Percentiles rank a stretch among this genome's conserved stretches.
These are phyloP conservation scores for Tenebrosternarchus preto DNA, from an alignment of 2,113 vertebrate species.

Conservation along the genomic window DNA sequence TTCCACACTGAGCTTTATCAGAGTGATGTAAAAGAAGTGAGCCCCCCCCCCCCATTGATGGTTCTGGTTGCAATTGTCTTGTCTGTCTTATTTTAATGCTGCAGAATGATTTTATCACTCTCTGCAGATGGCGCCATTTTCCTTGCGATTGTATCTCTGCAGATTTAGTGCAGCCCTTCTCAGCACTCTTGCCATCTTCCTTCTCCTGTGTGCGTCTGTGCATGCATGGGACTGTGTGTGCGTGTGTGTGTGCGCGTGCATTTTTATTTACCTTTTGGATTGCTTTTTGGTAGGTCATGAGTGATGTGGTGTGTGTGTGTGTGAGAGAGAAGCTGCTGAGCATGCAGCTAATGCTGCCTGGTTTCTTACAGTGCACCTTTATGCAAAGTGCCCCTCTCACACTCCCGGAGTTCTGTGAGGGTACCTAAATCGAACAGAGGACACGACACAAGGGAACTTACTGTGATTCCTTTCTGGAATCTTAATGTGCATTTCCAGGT, in stretches of 20 bases:
- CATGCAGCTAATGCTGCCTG: conserved; percentile 5
- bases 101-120: conserved; percentile 5
- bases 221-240: neutral
- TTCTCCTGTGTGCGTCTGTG: conserved; percentile 6
- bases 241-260: conserved; percentile 22
- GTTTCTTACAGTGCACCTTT: conserved; percentile 56
- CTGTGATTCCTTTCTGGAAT: conserved; percentile 95
- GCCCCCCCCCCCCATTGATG: neutral
- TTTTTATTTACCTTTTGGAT: conserved; percentile 37
- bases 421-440: conserved; percentile 77
- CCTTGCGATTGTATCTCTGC: conserved; percentile 14
- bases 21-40: neutral
- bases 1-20: neutral
- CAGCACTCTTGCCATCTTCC: neutral
- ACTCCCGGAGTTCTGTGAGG: conserved; percentile 44
- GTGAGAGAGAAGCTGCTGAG: conserved; percentile 31
- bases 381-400: conserved; percentile 55
- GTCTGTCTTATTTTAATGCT: neutral
- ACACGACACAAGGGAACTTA: conserved; percentile 89
- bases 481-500: conserved; percentile 84
- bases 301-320: conserved; percentile 14
- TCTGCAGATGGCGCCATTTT: conserved; percentile 30
- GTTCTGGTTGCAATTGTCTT: neutral
- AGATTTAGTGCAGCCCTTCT: neutral
- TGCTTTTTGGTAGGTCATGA: conserved; percentile 31